These are phyloP conservation scores for Hydrolagus colliei DNA, from an alignment of 2,797 vertebrate species.

Conservation along the genomic window DNA sequence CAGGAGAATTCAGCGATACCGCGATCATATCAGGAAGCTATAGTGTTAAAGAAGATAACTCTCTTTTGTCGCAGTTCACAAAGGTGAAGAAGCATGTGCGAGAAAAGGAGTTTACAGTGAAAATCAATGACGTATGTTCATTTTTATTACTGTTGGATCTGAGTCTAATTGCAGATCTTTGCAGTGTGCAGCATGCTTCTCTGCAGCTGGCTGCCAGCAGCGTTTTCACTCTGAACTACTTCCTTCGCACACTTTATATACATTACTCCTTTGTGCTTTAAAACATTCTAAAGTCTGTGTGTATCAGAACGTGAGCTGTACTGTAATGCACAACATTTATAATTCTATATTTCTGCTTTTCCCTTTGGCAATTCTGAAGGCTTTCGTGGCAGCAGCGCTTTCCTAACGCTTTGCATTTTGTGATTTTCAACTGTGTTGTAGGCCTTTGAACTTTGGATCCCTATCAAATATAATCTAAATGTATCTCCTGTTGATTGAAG, in stretches of 20 bases:
- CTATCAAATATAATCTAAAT: neutral
- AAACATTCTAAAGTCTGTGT: constrained; percentile 36
- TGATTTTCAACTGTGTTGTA: constrained; percentile 39
- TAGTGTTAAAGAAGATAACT: constrained; percentile 74
- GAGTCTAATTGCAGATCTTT: constrained; percentile 63
- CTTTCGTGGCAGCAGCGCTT: constrained; percentile 46
- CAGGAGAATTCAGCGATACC: constrained; percentile 56
- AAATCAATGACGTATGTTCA: constrained; percentile 99
- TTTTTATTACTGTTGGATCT: constrained; percentile 81
- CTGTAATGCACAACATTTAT: constrained; percentile 25
- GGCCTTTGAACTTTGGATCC: neutral
- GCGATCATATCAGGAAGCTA: constrained; percentile 43
- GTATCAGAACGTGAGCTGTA: constrained; percentile 26
- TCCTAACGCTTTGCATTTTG: constrained; percentile 41
- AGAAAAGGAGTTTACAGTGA: constrained; percentile 99
- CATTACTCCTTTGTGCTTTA: constrained; percentile 32
- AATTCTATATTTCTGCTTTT: constrained; percentile 47
- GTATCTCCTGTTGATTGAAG: constrained; percentile 16
- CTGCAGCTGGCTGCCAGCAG: constrained; percentile 67
- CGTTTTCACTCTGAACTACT: constrained; percentile 55
- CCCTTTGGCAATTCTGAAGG: constrained; percentile 37
- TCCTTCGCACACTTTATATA: constrained; percentile 51
- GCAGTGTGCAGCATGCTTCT: constrained; percentile 58
- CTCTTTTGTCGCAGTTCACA: constrained; percentile 89
- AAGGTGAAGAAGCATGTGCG: constrained; percentile 99